Conservation (phyloP, 2,888 invertebrate species). For the Griposia aprilina region DNA sequence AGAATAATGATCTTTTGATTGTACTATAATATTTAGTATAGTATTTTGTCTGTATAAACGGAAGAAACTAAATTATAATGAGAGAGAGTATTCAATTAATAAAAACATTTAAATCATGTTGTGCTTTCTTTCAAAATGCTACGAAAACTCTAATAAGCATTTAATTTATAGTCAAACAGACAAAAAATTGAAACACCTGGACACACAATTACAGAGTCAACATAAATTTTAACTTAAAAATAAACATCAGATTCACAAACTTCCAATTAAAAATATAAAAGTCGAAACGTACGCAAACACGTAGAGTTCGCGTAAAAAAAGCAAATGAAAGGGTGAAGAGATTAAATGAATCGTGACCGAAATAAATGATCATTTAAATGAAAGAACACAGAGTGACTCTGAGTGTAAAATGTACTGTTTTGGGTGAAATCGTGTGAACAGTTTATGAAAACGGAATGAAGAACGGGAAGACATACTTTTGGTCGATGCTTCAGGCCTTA, state of each 20-base stretch:
- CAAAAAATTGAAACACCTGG: constrained; percentile 1
- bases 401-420: constrained; percentile 78
- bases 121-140: background rate
- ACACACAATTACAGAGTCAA: constrained; percentile 21
- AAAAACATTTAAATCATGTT: background rate
- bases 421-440: constrained; percentile 75
- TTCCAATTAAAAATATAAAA: constrained; percentile 43
- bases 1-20: background rate
- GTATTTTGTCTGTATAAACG: background rate
- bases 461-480: constrained; percentile 84
- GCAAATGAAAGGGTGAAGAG: constrained; percentile 40
- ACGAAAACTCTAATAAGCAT: background rate
- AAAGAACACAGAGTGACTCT: constrained; percentile 57
- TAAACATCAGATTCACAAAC: constrained; percentile 12
- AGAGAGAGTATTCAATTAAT: background rate
- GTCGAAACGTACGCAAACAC: constrained; percentile 40
- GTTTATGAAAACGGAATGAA: constrained; percentile 81
- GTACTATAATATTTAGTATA: background rate
- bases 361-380: constrained; percentile 69
- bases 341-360: constrained; percentile 65
- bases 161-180: constrained; percentile 7
- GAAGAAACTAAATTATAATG: background rate
- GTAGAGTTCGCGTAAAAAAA: constrained; percentile 21
- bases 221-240: constrained; percentile 35
- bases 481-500: constrained; percentile 86